Evolutionary conservation across 2,888 invertebrate genomes (phyloP).

Genomic region (Entomobrya proxima): DNA sequence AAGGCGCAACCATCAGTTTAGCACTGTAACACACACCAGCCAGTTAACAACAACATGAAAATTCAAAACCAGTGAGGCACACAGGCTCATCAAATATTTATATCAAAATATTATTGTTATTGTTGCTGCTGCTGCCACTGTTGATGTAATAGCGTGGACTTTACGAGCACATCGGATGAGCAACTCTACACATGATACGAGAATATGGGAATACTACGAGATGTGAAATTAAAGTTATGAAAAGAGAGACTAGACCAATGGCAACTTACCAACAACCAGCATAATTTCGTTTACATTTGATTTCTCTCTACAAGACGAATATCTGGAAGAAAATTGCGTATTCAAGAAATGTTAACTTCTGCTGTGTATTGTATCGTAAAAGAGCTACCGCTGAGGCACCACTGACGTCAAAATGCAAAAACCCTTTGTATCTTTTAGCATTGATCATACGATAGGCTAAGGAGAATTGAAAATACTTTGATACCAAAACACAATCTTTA

Average conservation of each 20-base stretch:
- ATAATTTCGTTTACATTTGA: not conserved
- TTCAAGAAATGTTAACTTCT: no score
- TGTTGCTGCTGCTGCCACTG: not conserved
- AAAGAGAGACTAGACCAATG: constrained; percentile 18
- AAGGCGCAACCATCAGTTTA: not conserved
- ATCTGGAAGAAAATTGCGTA: no score
- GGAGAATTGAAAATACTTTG: no score
- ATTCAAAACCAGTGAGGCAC: not conserved
- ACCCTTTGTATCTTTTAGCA: no score
- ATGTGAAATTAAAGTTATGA: not conserved
- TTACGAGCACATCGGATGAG: not conserved
- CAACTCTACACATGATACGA: not conserved
- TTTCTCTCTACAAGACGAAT: no score
- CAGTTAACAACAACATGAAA: not conserved
- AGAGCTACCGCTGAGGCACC: no score
- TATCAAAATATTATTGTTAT: constrained; percentile 5
- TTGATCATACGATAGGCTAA: no score
- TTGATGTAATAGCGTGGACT: not conserved
- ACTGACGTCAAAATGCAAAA: no score
- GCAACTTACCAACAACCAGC: not conserved
- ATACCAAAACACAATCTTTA: no score
- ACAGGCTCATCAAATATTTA: constrained; percentile 21
- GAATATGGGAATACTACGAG: not conserved
- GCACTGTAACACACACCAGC: not conserved
- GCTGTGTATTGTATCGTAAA: no score